phyloP scores from a whole-genome alignment of 2,888 invertebrate species.

The Prosopocoilus inquinatus region DNA sequence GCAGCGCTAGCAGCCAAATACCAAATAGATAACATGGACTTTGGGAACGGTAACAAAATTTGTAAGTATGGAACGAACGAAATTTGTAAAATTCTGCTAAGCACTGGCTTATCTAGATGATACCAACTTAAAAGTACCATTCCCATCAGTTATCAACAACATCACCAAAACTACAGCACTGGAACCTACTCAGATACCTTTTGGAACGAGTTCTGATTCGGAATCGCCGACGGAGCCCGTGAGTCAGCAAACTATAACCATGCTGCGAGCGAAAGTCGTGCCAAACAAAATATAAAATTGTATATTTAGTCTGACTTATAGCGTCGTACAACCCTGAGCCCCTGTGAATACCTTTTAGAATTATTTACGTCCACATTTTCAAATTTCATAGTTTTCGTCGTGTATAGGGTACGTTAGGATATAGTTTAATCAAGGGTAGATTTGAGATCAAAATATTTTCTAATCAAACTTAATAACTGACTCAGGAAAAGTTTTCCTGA shows the following conservation, averaged over 20 bases:
- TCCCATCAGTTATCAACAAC: conserved; percentile 23
- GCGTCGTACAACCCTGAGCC: neutral
- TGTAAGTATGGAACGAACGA: conserved; percentile 35
- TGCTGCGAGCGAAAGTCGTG: conserved; percentile 49
- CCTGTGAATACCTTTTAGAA: neutral
- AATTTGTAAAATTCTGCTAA: conserved; percentile 16
- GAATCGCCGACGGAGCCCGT: conserved; percentile 57
- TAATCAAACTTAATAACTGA: no score
- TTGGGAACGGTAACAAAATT: conserved; percentile 50
- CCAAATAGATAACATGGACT: conserved; percentile 48
- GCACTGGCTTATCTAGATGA: conserved; percentile 6
- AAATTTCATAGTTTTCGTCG: neutral
- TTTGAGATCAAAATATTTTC: no score
- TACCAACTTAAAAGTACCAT: conserved; percentile 15
- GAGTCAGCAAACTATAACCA: conserved; percentile 50
- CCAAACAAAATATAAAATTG: conserved; percentile 41
- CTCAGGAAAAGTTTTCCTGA: no score
- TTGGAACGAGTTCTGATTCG: conserved; percentile 53
- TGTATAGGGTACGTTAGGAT: no score
- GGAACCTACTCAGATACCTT: conserved; percentile 34
- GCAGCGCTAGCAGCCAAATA: conserved; percentile 47
- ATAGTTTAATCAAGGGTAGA: no score
- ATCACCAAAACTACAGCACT: conserved; percentile 18
- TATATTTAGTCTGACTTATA: neutral
- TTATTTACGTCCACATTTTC: conserved; percentile 3